Base-by-base conservation (phyloP, 2,113 vertebrate genomes). In the Ariopsis seemanni region DNA sequence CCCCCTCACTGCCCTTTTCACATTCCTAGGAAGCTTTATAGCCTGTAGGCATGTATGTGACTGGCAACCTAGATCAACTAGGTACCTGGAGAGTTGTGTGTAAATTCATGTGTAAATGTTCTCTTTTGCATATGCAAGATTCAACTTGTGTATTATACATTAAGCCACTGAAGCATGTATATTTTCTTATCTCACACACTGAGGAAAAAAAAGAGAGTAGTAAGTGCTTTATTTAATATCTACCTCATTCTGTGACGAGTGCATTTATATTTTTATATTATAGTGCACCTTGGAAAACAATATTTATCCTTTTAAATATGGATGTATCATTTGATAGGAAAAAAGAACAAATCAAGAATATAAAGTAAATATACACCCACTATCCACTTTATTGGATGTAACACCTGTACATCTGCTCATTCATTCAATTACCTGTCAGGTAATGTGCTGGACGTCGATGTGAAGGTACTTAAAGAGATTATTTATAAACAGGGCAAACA, bases 21-120 rank as follows among this genome's bases (percentile, higher is more conserved):
- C 77, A 25, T 85, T 62, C 14, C 34, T 18, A 17, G 34, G n/a
- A 50, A n/a, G 15, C 58, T 78, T 18, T 78, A 52, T 65, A 17
- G 48, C 74, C 58, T 78, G 58, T n/a, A 79, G 84, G 48, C 74
- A 65, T 65, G 84, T 78, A 75, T 8, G 15, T 77, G 84, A 52
- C 34, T 63, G 58, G 72, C 42, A 85, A 58, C 57, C 84, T 62
- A 62, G 42, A 75, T 62, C 10, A 14, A 84, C 63, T 57, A 3
- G 18, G 17, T 22, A 82, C 65, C 63, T 30, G 82, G 50, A 12
- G 42, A 18, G 22, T 85, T 7, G 17, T 58, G 48, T 84, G 30
- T 22, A 55, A 55, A 17, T 78, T 27, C 8, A 55, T 78, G 50
- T 55, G n/a, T n/a, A 78, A 78, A 85, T 58, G 27, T 58, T 42